phyloP scores from a whole-genome alignment of 2,113 vertebrate genomes.

The Nymphicus hollandicus region DNA sequence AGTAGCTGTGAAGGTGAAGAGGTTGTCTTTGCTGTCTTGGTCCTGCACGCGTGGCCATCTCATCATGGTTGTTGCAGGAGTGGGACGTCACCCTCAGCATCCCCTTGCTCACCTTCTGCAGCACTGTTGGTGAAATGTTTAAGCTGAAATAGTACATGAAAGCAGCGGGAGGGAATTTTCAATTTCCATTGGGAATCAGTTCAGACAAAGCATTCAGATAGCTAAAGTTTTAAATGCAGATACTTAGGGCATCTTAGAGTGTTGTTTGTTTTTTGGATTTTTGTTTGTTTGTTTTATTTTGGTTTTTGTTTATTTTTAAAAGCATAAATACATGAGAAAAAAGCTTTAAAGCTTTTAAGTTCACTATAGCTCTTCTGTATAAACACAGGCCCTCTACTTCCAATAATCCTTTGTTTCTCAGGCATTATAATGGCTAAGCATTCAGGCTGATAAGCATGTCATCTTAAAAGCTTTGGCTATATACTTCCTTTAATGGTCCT shows the following conservation, averaged over 20 bases:
- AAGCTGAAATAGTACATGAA: not conserved
- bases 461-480: not conserved
- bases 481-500: not conserved
- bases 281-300: not conserved
- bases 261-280: not conserved
- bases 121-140: rapidly evolving
- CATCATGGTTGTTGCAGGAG: not conserved
- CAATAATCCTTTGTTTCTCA: not conserved
- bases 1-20: not conserved
- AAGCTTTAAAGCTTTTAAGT: not conserved
- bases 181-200: not conserved
- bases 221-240: not conserved
- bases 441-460: not conserved
- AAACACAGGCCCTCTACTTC: not conserved
- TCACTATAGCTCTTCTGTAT: not conserved
- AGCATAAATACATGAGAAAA: not conserved
- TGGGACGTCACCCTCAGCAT: rapidly evolving
- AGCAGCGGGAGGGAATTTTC: not conserved
- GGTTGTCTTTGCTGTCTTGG: rapidly evolving
- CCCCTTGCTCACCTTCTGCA: not conserved
- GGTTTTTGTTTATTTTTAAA: not conserved
- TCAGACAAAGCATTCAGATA: not conserved
- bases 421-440: not conserved
- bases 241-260: not conserved
- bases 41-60: rapidly evolving